phyloP scores from a whole-genome alignment of 2,888 invertebrate genomes.

The Ceraclea dissimilis region DNA sequence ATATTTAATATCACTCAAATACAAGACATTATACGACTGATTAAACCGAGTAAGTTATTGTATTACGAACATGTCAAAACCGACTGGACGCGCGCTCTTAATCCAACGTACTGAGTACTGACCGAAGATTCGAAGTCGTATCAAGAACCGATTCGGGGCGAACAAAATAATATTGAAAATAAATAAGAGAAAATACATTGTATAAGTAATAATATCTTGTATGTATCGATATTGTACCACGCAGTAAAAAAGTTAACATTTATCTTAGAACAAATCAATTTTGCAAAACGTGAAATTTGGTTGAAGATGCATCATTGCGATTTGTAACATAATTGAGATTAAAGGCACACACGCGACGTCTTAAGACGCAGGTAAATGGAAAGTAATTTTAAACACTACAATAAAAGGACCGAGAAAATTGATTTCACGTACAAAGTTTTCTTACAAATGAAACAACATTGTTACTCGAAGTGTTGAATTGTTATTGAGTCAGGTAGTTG shows the following conservation, averaged over 20 bases:
- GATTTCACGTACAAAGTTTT: neutral
- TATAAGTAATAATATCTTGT: neutral
- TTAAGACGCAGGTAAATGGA: neutral
- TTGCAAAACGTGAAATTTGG: neutral
- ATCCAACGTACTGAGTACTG: slow-evolving; percentile 11
- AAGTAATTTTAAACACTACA: neutral
- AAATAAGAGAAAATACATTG: neutral
- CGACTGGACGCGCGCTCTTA: slow-evolving; percentile 11
- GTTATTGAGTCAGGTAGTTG: too few species aligned
- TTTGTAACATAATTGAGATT: neutral
- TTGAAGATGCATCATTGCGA: neutral
- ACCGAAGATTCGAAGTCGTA: slow-evolving; percentile 3
- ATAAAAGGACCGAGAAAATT: neutral
- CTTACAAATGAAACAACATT: too few species aligned
- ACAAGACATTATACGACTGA: too few species aligned
- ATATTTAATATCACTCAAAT: too few species aligned
- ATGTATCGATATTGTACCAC: too few species aligned
- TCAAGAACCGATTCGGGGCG: slow-evolving; percentile 2
- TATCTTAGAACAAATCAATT: too few species aligned
- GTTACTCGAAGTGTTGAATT: too few species aligned
- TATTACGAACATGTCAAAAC: slow-evolving; percentile 2
- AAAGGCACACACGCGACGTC: neutral
- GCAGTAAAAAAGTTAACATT: too few species aligned
- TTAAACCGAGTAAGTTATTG: neutral
- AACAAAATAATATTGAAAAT: neutral